Percentiles rank a stretch among this genome's conserved stretches.
phyloP scores from a whole-genome alignment of 1,140 invertebrate species.

The Melanaphis sacchari region DNA sequence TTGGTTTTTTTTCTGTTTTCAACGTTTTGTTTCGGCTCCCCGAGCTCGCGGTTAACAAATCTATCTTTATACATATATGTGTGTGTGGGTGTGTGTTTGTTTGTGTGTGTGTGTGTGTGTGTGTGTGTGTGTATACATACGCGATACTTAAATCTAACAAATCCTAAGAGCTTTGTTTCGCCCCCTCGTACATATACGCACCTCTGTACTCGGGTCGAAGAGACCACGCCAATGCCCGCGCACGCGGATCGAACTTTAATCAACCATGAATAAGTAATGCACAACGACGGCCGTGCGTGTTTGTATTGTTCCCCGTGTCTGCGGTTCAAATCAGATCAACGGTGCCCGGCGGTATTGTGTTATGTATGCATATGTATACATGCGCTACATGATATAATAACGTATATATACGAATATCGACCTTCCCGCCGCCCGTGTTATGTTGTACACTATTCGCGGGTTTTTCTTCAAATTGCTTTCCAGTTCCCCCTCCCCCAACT shows the following conservation, averaged over 20 bases:
- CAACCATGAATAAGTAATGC: conserved; percentile 56
- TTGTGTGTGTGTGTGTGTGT: background rate
- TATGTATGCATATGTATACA: conserved; percentile 47
- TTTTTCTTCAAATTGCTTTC: conserved; percentile 23
- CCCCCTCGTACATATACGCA: background rate
- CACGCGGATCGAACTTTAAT: conserved; percentile 52
- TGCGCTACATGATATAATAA: background rate
- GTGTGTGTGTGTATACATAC: background rate
- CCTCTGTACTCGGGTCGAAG: background rate
- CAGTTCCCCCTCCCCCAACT: too few relatives aligned
- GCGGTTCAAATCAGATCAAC: conserved; percentile 57
- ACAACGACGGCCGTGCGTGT: conserved; percentile 37
- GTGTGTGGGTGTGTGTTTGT: background rate
- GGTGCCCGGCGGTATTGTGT: conserved; percentile 24
- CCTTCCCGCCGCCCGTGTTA: too few relatives aligned
- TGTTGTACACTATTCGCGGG: background rate
- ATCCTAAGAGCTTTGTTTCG: conserved; percentile 43
- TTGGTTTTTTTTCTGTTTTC: background rate
- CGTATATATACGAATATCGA: background rate
- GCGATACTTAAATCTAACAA: background rate
- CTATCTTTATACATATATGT: background rate
- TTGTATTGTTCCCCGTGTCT: conserved; percentile 53
- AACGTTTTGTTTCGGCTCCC: background rate
- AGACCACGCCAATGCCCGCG: background rate
- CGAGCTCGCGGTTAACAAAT: background rate